Evolutionary conservation across 2,888 invertebrate genomes (phyloP).

Genomic region (Agapostemon virescens): DNA sequence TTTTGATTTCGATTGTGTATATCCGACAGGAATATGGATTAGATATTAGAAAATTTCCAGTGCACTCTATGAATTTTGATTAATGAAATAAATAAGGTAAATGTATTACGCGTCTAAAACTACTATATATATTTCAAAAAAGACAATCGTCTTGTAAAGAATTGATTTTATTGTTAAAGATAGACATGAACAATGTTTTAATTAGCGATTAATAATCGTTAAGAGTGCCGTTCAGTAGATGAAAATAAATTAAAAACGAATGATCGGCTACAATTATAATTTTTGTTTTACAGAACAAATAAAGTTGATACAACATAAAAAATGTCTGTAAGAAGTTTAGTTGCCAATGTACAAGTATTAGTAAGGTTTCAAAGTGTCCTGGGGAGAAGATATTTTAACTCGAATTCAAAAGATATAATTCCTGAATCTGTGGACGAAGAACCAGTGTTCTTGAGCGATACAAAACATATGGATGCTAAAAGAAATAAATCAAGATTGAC

Average conservation of each 20-base stretch:
- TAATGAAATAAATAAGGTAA: not conserved
- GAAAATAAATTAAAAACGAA: not conserved
- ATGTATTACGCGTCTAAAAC: not conserved
- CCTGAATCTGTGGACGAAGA: conserved; percentile 56
- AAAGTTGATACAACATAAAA: not conserved
- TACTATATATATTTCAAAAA: too few species aligned
- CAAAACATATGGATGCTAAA: conserved; percentile 81
- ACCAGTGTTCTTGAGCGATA: conserved; percentile 74
- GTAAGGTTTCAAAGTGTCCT: conserved; percentile 7
- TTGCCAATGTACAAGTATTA: not conserved
- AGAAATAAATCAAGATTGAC: conserved; percentile 87
- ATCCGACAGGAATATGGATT: not conserved
- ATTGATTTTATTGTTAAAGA: not conserved
- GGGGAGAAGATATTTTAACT: conserved; percentile 12
- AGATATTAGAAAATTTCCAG: not conserved
- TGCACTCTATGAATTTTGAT: not conserved
- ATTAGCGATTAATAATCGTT: not conserved
- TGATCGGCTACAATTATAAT: not conserved
- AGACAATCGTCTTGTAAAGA: too few species aligned
- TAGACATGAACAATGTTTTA: not conserved
- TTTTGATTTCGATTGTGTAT: not conserved
- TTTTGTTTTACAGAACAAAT: not conserved
- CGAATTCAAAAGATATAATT: not conserved
- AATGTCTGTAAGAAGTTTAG: conserved; percentile 26
- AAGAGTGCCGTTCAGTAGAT: not conserved